Conservation (phyloP, 2,888 invertebrate species). For the Choreutis nemorana region DNA sequence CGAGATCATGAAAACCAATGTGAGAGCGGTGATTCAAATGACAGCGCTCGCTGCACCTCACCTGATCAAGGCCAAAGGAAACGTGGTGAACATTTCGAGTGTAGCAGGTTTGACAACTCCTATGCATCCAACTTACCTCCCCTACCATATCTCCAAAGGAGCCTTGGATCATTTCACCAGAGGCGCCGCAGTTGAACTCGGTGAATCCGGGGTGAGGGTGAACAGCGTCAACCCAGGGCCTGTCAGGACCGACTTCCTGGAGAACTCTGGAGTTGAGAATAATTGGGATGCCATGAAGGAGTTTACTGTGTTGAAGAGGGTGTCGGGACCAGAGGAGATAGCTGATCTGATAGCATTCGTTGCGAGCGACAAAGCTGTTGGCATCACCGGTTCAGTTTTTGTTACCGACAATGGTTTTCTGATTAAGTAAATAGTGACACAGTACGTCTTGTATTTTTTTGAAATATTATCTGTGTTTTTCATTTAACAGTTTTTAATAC, state of each 20-base stretch:
- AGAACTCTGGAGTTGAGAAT: slow-evolving; percentile 73
- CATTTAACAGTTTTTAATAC: too few relatives aligned
- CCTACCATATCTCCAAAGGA: too few relatives aligned
- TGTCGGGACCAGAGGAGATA: slow-evolving; percentile 76
- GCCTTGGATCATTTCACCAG: too few relatives aligned
- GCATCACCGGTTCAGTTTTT: slow-evolving; percentile 72
- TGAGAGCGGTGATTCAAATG: slow-evolving; percentile 6
- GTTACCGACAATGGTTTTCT: slow-evolving; percentile 2
- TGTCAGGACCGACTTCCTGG: slow-evolving; percentile 59
- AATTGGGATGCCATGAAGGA: slow-evolving; percentile 73
- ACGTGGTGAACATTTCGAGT: slow-evolving; percentile 10
- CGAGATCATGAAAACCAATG: slow-evolving; percentile 9
- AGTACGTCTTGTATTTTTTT: too few relatives aligned
- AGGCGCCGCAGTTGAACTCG: too few relatives aligned
- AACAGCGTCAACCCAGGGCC: too few relatives aligned
- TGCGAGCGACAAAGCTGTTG: too few relatives aligned
- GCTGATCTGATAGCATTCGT: slow-evolving; percentile 82
- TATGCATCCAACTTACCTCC: too few relatives aligned
- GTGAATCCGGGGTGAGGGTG: too few relatives aligned
- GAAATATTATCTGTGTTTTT: too few relatives aligned
- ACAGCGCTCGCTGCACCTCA: slow-evolving; percentile 9
- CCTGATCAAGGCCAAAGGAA: slow-evolving; percentile 9
- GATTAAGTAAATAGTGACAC: too few relatives aligned
- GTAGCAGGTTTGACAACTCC: slow-evolving; percentile 1
- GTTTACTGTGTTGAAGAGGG: slow-evolving; percentile 83